These are phyloP conservation scores for Ciona savignyi DNA, from an alignment of 23 tunicate genomes.

Conservation along the genomic window DNA sequence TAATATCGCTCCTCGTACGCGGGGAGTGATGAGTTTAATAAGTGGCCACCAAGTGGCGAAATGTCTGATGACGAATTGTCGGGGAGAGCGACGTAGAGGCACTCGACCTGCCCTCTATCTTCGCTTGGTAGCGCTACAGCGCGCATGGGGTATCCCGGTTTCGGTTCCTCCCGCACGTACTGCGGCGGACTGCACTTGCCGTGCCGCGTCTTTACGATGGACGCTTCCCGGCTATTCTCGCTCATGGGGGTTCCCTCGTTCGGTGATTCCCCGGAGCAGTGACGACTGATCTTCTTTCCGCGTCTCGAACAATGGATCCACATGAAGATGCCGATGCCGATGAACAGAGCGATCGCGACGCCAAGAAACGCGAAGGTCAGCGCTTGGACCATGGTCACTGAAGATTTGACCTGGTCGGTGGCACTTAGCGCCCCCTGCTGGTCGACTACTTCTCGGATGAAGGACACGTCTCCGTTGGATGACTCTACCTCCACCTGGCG, in stretches of 20 bases:
- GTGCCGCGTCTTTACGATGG: not conserved
- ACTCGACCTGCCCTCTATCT: slow-evolving; percentile 8
- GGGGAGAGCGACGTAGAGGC: slow-evolving; percentile 44
- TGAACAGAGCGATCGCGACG: slow-evolving; percentile 40
- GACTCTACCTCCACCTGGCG: slow-evolving; percentile 19
- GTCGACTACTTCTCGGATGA: not conserved
- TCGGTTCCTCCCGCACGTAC: not conserved
- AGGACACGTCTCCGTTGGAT: slow-evolving; percentile 1
- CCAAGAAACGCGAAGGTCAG: slow-evolving; percentile 59
- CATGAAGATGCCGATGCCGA: slow-evolving; percentile 37
- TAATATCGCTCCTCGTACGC: not conserved
- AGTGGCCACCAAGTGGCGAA: not conserved
- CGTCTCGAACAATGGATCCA: slow-evolving; percentile 19
- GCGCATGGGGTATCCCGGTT: slow-evolving; percentile 31
- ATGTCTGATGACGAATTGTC: not conserved
- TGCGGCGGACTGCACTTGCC: not conserved
- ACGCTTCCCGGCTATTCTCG: not conserved
- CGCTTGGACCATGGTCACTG: slow-evolving; percentile 52
- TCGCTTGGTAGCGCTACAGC: slow-evolving; percentile 12
- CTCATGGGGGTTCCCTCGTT: not conserved
- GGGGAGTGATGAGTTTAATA: slow-evolving; percentile 6
- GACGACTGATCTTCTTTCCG: not conserved
- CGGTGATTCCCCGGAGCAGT: slow-evolving; percentile 4
- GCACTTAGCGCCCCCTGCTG: not conserved
- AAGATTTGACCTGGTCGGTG: slow-evolving; percentile 1